These are phyloP conservation scores for Paratrypauchen microcephalus DNA, from an alignment of 2,797 vertebrate genomes.

Conservation along the genomic window DNA sequence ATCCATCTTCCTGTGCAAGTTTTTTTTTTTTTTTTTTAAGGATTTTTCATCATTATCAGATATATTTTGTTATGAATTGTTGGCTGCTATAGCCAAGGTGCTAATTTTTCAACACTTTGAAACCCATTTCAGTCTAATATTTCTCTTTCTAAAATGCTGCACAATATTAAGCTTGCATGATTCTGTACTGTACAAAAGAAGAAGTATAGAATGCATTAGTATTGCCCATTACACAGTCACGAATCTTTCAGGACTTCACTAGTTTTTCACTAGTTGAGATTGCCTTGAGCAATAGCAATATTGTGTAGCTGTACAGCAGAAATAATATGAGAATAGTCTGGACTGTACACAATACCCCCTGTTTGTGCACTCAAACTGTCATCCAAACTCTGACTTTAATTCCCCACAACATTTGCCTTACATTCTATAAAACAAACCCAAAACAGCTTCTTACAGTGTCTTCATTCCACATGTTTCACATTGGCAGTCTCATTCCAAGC, in stretches of 20 bases:
- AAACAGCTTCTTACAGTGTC: slow-evolving; percentile 1
- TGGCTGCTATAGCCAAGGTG: too few relatives aligned
- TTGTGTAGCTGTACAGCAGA: neutral
- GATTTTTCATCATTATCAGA: too few relatives aligned
- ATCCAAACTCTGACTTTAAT: neutral
- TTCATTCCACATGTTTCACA: slow-evolving; percentile 1
- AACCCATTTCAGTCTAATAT: neutral
- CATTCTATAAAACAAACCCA: neutral
- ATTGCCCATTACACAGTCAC: neutral
- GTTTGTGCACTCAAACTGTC: neutral
- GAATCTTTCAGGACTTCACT: neutral
- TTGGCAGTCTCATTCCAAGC: neutral
- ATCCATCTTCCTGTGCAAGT: too few relatives aligned
- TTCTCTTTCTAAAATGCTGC: neutral
- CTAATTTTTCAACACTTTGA: too few relatives aligned
- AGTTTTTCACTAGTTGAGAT: neutral
- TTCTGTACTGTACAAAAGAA: neutral
- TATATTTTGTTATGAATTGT: too few relatives aligned
- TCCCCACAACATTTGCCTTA: slow-evolving; percentile 4
- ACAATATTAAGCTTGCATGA: neutral
- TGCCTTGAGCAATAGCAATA: neutral
- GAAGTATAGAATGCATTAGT: neutral
- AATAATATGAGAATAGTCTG: neutral
- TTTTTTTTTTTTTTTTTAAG: too few relatives aligned
- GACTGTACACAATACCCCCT: neutral